Base-by-base conservation (phyloP, 2,888 invertebrate genomes). In the Nomada ruficornis region DNA sequence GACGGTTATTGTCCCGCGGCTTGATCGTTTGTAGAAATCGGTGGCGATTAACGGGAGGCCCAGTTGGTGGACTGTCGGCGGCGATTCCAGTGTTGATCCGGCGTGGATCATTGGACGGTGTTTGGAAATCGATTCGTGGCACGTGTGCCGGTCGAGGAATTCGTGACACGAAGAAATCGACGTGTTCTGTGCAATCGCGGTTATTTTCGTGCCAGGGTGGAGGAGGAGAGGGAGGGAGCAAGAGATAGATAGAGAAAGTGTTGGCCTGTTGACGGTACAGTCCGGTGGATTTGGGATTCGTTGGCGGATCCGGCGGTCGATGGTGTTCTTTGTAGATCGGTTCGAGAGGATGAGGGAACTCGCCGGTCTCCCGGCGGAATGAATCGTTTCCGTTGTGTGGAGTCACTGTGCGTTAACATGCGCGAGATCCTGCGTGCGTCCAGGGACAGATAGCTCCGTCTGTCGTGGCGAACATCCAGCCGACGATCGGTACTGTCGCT, bases 381-480 rank as follows among this genome's bases (percentile, higher is more conserved):
- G 88, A 88, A 44, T 74, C 36, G 77, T 73, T 81, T 42, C 47
- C 68, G 65, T 71, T 83, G 84, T 70, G 78, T 26, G 76, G 68
- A 62, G 57, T 54, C 73, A 44, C 55, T 62, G 82, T 88, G 88
- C 81, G 77, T 78, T 88, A 88, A 86, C 86, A 88, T 88, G 88
- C 88, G 88, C 78, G 88, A 81, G 77, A 69, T 80, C 78, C 77
- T 67, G 74, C 72, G 88, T 71, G 77, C 68, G 13, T 77, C 78
- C 57, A 76, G 71, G 77, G 78, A 75, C 65, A 84, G 86, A 83
- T 85, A 82, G 82, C 63, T 77, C 69, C 59, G 69, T 42, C 77
- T 78, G 29, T n/a, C 50, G 71, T 67, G 54, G 63, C 47, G 60
- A 71, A 62, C 63, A 52, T 47, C 26, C 23, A n/a, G 42, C 13